Base-by-base conservation (phyloP, 1,140 invertebrate genomes). In the Drosophila quadrilineata region DNA sequence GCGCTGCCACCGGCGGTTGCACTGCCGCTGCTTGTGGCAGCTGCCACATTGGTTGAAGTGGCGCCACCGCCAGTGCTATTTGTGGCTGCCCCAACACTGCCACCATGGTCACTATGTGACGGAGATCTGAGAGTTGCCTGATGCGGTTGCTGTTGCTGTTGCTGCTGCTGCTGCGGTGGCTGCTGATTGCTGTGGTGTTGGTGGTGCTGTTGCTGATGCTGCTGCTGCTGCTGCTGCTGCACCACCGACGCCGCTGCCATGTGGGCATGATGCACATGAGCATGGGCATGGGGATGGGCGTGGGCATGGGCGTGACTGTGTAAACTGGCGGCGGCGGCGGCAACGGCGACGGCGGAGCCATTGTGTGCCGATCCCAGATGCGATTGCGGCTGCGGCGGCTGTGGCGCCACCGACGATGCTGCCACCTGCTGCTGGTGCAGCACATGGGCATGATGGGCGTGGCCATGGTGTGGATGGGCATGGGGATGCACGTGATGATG, bases 11-110 rank as follows among this genome's bases (percentile, higher is more conserved):
- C 16, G 75, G 48, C 21, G 75, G 57, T 89, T n/a, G n/a, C n/a
- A n/a, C n/a, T n/a, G 87, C 88, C 49, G 89, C 89, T 70, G 90
- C 89, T 75, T 80, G 89, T 45, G 86, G 89, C 63, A 82, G 90
- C 60, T 76, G 72, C 49, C 77, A 80, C 54, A 36, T 71, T 75
- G 89, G 89, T 59, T 75, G 90, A 82, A 87, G 84, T 48, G 79
- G 63, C 59, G 26, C 38, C 53, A 21, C 43, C 46, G 10, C 45
- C 53, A 3, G 38, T 56, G 17, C 74, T 85, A 41, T 70, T 84
- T 22, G 59, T 84, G 36, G 77, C 69, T 9, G 69, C 56, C 21
- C 69, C 74, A n/a, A 68, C 64, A 19, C 49, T 58, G 17, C 72
- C 72, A 9, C 75, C 75, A 4, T 79, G 74, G 10, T 85, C 79